These are phyloP conservation scores for Sarcoramphus papa DNA, from an alignment of 2,797 vertebrate genomes.

Conservation along the genomic window DNA sequence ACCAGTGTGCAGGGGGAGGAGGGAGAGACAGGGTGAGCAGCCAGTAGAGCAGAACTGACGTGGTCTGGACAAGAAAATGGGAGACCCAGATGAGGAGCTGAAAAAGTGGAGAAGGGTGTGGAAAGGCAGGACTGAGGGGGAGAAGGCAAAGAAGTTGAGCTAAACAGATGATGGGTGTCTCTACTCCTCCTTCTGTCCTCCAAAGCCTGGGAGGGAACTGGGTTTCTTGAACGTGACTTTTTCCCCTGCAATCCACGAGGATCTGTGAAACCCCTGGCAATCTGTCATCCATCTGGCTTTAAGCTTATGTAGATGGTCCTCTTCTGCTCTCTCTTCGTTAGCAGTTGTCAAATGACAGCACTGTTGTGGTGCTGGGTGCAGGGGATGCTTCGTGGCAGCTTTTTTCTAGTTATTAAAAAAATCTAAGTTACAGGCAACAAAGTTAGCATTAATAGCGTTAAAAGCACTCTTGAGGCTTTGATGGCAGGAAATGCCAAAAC, in stretches of 20 bases:
- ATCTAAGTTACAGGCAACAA: neutral
- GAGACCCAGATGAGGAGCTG: neutral
- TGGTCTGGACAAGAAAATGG: neutral
- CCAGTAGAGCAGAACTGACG: neutral
- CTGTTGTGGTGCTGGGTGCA: neutral
- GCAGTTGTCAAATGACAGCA: neutral
- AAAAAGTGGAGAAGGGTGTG: neutral
- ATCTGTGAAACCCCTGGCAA: neutral
- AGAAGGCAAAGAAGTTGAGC: neutral
- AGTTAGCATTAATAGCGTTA: neutral
- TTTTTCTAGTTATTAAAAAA: neutral
- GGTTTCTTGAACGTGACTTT: neutral
- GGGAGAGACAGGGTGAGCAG: neutral
- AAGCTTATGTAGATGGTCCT: neutral
- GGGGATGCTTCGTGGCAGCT: accelerated
- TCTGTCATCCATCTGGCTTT: neutral
- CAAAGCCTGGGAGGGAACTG: neutral
- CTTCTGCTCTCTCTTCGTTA: neutral
- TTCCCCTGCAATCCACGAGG: neutral
- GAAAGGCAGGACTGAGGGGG: neutral
- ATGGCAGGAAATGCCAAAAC: neutral
- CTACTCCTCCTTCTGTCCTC: neutral
- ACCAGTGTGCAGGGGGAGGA: neutral
- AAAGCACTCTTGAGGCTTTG: neutral
- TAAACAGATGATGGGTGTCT: neutral